A percentile compares a stretch with the other conserved stretches of the same genome.
phyloP scores from a whole-genome alignment of 2,888 invertebrate species.

The Idaea dimidiata region DNA sequence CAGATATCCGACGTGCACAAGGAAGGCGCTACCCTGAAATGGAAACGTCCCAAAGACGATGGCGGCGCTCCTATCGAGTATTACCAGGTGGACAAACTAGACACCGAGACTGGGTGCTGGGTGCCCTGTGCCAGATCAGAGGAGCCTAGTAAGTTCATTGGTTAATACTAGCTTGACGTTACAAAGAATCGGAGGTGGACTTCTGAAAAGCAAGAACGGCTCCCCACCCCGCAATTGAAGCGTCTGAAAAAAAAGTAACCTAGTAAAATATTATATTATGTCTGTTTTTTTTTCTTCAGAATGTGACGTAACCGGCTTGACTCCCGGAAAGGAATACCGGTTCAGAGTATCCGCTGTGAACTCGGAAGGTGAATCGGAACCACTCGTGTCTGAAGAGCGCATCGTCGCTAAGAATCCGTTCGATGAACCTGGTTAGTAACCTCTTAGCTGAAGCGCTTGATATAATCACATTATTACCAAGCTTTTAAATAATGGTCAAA shows the following conservation, averaged over 20 bases:
- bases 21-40: conserved; percentile 95
- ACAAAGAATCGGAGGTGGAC: background rate
- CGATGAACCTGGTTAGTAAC: conserved; percentile 89
- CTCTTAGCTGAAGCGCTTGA: background rate
- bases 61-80: conserved; percentile 97
- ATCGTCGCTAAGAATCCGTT: conserved; percentile 98
- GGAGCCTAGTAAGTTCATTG: conserved; percentile 84
- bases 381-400: conserved; percentile 91
- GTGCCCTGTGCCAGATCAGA: conserved; percentile 91
- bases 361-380: conserved; percentile 96
- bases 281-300: conserved; percentile 54
- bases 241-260: too few species aligned
- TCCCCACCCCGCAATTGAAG: too few species aligned
- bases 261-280: background rate
- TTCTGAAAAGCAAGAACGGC: background rate
- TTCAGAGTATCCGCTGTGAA: conserved; percentile 98
- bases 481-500: too few species aligned
- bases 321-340: conserved; percentile 95
- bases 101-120: conserved; percentile 94
- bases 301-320: conserved; percentile 91
- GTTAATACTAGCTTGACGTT: background rate
- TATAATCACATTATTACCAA: too few species aligned
- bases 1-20: conserved; percentile 91
- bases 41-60: conserved; percentile 97
- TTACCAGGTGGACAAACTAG: conserved; percentile 97